Percentiles rank a stretch among this genome's conserved stretches.
phyloP scores from a whole-genome alignment of 2,797 vertebrate genomes.

The Clarias laeviceps region DNA sequence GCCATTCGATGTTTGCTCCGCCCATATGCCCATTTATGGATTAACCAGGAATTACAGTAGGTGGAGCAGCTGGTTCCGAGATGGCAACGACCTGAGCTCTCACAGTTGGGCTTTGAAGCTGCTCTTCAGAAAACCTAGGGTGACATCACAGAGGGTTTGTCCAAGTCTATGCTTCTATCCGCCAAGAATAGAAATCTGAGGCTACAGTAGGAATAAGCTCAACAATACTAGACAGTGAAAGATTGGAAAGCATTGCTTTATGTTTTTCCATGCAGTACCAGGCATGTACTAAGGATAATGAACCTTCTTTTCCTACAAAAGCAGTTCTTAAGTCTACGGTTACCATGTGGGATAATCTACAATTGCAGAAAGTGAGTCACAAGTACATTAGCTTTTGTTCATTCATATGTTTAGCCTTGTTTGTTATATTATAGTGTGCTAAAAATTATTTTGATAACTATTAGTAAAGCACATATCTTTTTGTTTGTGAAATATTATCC shows the following conservation, averaged over 20 bases:
- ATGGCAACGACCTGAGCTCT: too few species aligned
- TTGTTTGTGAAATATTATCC: slow-evolving; percentile 15
- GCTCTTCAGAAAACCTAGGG: too few species aligned
- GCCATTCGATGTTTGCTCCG: too few species aligned
- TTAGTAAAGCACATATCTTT: neutral
- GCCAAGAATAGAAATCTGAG: neutral
- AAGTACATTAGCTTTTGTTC: neutral
- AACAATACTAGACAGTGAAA: neutral
- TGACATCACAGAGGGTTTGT: too few species aligned
- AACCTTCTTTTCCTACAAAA: neutral
- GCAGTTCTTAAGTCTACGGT: neutral
- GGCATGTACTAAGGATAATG: neutral
- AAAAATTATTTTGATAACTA: neutral
- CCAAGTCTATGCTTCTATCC: neutral
- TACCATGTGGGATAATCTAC: neutral
- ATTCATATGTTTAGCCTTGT: neutral
- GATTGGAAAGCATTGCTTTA: neutral
- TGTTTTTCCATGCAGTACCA: neutral
- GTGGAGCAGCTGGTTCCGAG: too few species aligned
- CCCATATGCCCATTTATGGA: too few species aligned
- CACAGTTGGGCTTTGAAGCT: too few species aligned
- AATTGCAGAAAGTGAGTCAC: neutral
- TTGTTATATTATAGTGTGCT: neutral
- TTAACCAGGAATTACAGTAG: too few species aligned
- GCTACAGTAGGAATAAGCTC: neutral